Evolutionary conservation across 2,888 invertebrate species (phyloP).

Genomic region (Leptinotarsa tumamoca): DNA sequence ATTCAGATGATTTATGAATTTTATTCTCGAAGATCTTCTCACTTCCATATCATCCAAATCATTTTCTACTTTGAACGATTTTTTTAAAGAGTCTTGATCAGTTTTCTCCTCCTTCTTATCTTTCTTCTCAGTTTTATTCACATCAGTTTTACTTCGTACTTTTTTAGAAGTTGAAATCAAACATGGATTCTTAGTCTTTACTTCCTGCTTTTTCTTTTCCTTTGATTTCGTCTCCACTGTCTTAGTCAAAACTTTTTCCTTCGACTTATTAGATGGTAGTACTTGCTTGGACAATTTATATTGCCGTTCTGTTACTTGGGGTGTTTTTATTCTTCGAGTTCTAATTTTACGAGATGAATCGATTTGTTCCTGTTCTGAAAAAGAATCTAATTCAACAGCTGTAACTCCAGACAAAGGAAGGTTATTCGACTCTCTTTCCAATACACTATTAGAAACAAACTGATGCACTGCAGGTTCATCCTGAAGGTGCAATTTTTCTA

Average conservation of each 20-base stretch:
- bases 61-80: conserved; percentile 35
- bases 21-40: conserved; percentile 80
- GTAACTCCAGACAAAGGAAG: background rate
- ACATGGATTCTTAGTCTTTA: conserved; percentile 32
- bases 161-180: conserved; percentile 31
- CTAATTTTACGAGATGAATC: background rate
- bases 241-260: conserved; percentile 11
- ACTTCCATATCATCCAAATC: conserved; percentile 62
- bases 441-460: background rate
- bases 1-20: conserved; percentile 78
- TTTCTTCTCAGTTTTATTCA: conserved; percentile 32
- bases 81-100: conserved; percentile 27
- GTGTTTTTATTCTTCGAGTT: conserved; percentile 9
- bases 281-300: background rate
- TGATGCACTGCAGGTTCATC: conserved; percentile 12
- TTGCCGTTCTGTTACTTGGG: background rate
- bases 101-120: conserved; percentile 31
- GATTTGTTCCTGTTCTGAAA: background rate
- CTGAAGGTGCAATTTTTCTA: conserved; percentile 16
- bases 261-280: background rate
- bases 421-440: background rate
- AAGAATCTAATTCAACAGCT: background rate
- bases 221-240: conserved; percentile 29
- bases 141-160: conserved; percentile 38
- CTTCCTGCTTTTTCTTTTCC: conserved; percentile 33